Conservation (phyloP, 1,140 invertebrate species). For the Drosophila setifemur region DNA sequence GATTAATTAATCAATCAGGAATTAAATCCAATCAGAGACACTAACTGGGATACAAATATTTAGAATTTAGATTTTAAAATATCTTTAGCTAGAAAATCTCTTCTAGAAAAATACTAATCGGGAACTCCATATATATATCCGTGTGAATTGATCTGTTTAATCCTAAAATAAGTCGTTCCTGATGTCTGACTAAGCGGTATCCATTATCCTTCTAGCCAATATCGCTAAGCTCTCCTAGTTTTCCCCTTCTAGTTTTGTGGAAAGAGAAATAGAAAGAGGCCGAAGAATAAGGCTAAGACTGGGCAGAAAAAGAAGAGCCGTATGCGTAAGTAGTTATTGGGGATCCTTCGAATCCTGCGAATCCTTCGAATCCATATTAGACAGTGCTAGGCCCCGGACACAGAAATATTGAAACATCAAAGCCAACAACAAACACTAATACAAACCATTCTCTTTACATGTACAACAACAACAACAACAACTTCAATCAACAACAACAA, state of each 20-base stretch:
- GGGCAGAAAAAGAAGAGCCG: conserved; percentile 40
- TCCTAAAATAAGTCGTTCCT: no score
- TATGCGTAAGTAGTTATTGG: conserved; percentile 59
- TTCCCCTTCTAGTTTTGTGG: conserved; percentile 69
- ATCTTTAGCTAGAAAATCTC: no score
- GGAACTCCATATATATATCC: no score
- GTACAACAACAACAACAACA: conserved; percentile 40
- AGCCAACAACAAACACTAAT: conserved; percentile 4
- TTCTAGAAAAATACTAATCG: no score
- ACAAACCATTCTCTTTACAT: conserved; percentile 54
- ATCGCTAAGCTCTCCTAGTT: conserved; percentile 6
- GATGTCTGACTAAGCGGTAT: conserved; percentile 48
- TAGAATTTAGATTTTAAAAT: no score
- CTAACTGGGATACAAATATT: no score
- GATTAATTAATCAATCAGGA: conserved; percentile 1
- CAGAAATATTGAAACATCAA: not conserved
- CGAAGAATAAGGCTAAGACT: conserved; percentile 64
- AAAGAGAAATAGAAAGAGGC: conserved; percentile 71
- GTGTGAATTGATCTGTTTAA: no score
- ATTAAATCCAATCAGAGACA: no score
- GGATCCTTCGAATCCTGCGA: not conserved
- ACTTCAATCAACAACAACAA: not conserved
- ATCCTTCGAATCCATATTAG: not conserved
- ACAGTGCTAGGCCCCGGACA: conserved; percentile 17
- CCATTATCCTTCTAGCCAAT: not conserved